phyloP scores from a whole-genome alignment of 2,797 vertebrate genomes.

The Anas georgica region DNA sequence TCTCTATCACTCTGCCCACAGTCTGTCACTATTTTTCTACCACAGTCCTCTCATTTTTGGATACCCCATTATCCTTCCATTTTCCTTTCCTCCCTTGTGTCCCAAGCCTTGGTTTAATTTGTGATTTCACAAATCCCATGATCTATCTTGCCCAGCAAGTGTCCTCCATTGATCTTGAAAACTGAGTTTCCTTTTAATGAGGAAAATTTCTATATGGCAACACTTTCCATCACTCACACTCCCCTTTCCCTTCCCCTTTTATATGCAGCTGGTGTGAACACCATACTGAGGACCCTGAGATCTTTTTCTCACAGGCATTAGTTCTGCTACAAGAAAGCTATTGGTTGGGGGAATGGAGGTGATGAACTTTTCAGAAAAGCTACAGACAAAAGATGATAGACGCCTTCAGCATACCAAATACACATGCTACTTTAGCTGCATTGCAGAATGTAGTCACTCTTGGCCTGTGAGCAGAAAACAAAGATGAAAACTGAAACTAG shows the following conservation, averaged over 20 bases:
- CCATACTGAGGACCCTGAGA: background rate
- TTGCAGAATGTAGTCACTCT: rapidly evolving
- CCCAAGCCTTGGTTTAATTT: background rate
- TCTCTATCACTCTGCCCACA: background rate
- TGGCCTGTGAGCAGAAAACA: background rate
- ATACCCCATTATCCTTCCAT: background rate
- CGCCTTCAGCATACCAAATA: slow-evolving; percentile 43
- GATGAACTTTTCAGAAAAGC: slow-evolving; percentile 58
- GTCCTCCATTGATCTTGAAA: background rate
- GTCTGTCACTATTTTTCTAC: background rate
- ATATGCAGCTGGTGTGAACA: background rate
- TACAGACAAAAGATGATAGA: slow-evolving; percentile 27
- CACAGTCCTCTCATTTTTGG: background rate
- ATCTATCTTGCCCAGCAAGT: background rate
- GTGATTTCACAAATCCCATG: background rate
- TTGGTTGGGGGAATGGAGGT: slow-evolving; percentile 40
- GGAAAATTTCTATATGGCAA: background rate
- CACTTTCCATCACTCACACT: background rate
- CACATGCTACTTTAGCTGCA: background rate
- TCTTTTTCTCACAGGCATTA: slow-evolving; percentile 31
- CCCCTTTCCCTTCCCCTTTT: background rate
- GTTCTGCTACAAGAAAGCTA: slow-evolving; percentile 40
- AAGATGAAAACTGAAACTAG: background rate
- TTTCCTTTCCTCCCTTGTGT: background rate
- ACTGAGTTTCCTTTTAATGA: background rate